These are phyloP conservation scores for Monopterus albus DNA, from an alignment of 2,113 vertebrate species.

Conservation along the genomic window DNA sequence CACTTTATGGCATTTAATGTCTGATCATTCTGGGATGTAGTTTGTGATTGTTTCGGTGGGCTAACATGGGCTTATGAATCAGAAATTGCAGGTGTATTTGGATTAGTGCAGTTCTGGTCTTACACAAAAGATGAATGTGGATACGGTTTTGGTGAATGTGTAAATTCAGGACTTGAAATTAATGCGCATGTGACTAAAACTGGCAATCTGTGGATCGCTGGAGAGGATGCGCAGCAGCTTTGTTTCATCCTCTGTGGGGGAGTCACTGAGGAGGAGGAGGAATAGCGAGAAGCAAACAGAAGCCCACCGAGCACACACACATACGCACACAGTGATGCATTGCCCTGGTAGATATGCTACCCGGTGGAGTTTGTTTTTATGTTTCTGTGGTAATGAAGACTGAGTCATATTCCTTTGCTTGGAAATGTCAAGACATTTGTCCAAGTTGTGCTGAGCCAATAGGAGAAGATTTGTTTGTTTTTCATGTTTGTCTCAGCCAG, in stretches of 20 bases:
- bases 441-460: conserved; percentile 23
- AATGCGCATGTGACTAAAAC: no score
- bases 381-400: conserved; percentile 44
- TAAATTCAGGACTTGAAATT: no score
- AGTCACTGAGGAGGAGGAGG: not conserved
- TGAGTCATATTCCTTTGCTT: conserved; percentile 51
- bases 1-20: not conserved
- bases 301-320: not conserved
- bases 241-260: not conserved
- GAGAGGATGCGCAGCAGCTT: not conserved
- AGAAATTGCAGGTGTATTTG: not conserved
- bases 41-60: conserved; percentile 5
- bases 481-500: conserved; percentile 10
- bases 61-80: conserved; percentile 1
- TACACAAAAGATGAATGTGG: conserved; percentile 3
- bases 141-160: not conserved
- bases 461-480: conserved; percentile 27
- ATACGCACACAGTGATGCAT: conserved; percentile 21
- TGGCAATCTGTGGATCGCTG: no score
- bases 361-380: conserved; percentile 35
- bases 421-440: conserved; percentile 63
- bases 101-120: not conserved
- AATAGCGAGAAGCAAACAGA: not conserved
- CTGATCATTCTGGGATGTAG: not conserved
- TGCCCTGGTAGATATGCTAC: conserved; percentile 5